These are phyloP conservation scores for Sialis lutaria DNA, from an alignment of 2,888 invertebrate genomes.

Conservation along the genomic window DNA sequence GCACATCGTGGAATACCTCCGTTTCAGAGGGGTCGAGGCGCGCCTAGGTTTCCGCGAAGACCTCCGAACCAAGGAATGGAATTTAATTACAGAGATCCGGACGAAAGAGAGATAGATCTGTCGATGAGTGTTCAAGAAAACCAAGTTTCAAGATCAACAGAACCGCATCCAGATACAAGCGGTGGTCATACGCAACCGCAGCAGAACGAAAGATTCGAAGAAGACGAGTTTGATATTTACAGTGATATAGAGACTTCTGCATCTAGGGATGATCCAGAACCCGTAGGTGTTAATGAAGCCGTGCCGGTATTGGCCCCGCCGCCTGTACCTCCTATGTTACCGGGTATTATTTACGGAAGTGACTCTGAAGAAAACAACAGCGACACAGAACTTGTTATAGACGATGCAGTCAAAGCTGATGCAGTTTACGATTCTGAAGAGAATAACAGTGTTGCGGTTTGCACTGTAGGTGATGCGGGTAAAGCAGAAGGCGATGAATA, in stretches of 20 bases:
- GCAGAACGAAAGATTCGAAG: constrained; percentile 15
- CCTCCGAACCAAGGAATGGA: constrained; percentile 6
- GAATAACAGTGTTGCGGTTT: constrained; percentile 35
- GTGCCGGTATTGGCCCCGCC: constrained; percentile 22
- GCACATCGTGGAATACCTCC: constrained; percentile 4
- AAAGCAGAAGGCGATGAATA: constrained; percentile 30
- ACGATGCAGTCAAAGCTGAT: constrained; percentile 22
- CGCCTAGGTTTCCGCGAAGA: constrained; percentile 8
- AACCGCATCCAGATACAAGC: constrained; percentile 3
- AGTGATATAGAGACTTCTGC: constrained; percentile 36
- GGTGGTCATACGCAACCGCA: not conserved
- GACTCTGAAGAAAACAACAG: constrained; percentile 36
- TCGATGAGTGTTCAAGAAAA: constrained; percentile 4
- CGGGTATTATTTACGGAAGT: constrained; percentile 19
- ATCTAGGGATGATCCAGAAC: constrained; percentile 19
- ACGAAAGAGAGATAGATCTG: constrained; percentile 2
- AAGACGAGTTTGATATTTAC: constrained; percentile 40
- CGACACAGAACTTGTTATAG: constrained; percentile 39
- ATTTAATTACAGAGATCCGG: not conserved
- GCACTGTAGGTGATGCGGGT: constrained; percentile 34
- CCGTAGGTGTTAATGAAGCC: constrained; percentile 12
- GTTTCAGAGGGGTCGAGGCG: constrained; percentile 8
- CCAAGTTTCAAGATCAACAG: constrained; percentile 4
- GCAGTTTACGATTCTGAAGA: constrained; percentile 29
- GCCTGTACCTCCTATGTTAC: constrained; percentile 24